These are phyloP conservation scores for Todus mexicanus DNA, from an alignment of 2,797 vertebrate species.

Conservation along the genomic window DNA sequence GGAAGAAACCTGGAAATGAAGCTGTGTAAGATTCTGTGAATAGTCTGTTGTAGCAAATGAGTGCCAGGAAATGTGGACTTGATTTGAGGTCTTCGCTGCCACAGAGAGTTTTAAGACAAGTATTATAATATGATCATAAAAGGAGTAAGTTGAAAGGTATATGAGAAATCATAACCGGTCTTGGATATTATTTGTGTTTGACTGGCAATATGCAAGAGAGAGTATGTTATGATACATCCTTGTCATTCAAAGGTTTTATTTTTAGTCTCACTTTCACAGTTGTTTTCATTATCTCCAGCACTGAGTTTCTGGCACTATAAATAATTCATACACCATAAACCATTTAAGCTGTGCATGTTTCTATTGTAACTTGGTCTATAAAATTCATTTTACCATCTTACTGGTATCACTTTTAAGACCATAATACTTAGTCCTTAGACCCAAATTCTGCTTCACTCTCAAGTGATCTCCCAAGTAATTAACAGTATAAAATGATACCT, in stretches of 20 bases:
- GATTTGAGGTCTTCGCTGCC: not conserved
- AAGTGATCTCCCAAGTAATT: not conserved
- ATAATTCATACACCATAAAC: slow-evolving; percentile 3
- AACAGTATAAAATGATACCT: not conserved
- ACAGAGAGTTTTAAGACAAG: not conserved
- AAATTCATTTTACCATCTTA: not conserved
- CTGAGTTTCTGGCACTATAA: not conserved
- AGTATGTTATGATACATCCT: not conserved
- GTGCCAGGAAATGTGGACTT: not conserved
- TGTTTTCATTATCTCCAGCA: not conserved
- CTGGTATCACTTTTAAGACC: not conserved
- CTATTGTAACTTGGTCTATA: not conserved
- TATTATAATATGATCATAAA: not conserved
- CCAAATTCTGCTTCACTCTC: not conserved
- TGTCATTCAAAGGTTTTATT: slow-evolving; percentile 16
- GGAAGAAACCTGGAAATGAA: not conserved
- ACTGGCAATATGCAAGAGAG: not conserved
- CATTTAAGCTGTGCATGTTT: not conserved
- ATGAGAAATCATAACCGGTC: not conserved
- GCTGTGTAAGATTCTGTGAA: not conserved
- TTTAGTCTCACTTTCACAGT: not conserved
- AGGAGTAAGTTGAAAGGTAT: not conserved
- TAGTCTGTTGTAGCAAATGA: not conserved
- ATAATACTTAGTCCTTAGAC: not conserved
- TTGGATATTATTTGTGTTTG: not conserved